phyloP scores from a whole-genome alignment of 2,797 vertebrate genomes.

The Sardinella longiceps region DNA sequence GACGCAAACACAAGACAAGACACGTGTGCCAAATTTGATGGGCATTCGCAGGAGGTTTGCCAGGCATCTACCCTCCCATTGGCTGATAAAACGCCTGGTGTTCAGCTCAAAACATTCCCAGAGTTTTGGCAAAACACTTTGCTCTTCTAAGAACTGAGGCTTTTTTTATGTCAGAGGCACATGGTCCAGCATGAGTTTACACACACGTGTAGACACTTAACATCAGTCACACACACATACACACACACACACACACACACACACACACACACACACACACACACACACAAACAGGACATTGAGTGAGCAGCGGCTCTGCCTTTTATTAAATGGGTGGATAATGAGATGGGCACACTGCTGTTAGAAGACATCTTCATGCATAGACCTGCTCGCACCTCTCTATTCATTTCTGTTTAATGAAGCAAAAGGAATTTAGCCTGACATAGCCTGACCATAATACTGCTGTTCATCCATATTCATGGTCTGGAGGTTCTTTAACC shows the following conservation, averaged over 20 bases:
- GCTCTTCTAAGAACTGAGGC: constrained; percentile 35
- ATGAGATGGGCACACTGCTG: background rate
- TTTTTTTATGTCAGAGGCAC: constrained; percentile 37
- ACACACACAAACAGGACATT: background rate
- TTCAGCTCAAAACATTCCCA: constrained; percentile 36
- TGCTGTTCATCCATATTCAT: too few relatives aligned
- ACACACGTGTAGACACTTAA: constrained; percentile 36
- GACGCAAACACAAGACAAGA: background rate
- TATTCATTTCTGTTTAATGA: too few relatives aligned
- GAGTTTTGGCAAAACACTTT: constrained; percentile 25
- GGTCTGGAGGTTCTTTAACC: too few relatives aligned
- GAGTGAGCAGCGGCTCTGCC: background rate
- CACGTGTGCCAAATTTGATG: background rate
- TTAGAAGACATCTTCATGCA: background rate
- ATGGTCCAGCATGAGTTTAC: constrained; percentile 37
- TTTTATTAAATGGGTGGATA: constrained; percentile 6
- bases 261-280: background rate
- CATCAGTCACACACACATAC: background rate
- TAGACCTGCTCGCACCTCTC: too few relatives aligned
- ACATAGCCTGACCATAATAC: too few relatives aligned
- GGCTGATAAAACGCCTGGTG: background rate
- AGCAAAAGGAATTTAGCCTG: too few relatives aligned
- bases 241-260: background rate
- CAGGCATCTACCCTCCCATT: background rate
- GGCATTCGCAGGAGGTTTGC: background rate